Conservation (phyloP, 2,888 invertebrate genomes). For the Drosophila mercatorum region DNA sequence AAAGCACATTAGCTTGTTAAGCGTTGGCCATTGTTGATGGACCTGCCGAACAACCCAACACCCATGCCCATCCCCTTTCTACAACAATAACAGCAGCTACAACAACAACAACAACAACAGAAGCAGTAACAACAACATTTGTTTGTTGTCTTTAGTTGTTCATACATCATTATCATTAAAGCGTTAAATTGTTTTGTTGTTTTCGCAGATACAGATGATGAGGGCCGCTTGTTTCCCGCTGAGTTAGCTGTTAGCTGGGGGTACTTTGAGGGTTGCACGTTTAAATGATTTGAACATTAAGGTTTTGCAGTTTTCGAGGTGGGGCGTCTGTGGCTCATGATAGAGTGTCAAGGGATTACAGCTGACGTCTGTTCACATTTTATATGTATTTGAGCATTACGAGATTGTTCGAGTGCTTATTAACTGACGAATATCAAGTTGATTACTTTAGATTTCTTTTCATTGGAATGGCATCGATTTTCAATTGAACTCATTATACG, state of each 20-base stretch:
- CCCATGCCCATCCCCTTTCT: constrained; percentile 15
- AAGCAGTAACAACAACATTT: constrained; percentile 54
- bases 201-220: constrained; percentile 25
- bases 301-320: constrained; percentile 38
- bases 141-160: constrained; percentile 75
- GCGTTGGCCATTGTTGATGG: constrained; percentile 58
- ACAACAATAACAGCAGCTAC: constrained; percentile 37
- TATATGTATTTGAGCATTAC: constrained; percentile 4
- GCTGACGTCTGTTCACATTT: constrained; percentile 4
- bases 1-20: constrained; percentile 79
- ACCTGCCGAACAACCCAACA: constrained; percentile 8
- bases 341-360: constrained; percentile 50
- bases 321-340: constrained; percentile 22
- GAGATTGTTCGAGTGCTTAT: constrained; percentile 9
- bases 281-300: constrained; percentile 55
- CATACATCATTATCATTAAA: constrained; percentile 80
- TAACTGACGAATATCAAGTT: constrained; percentile 22
- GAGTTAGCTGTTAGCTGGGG: constrained; percentile 14
- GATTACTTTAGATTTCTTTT: constrained; percentile 5
- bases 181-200: constrained; percentile 77
- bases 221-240: constrained; percentile 21
- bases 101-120: constrained; percentile 38
- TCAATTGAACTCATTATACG: background rate
- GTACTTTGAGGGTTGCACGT: constrained; percentile 22
- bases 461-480: background rate